These are phyloP conservation scores for Lithobates sylvaticus DNA, from an alignment of 2,797 vertebrate genomes.

Conservation along the genomic window DNA sequence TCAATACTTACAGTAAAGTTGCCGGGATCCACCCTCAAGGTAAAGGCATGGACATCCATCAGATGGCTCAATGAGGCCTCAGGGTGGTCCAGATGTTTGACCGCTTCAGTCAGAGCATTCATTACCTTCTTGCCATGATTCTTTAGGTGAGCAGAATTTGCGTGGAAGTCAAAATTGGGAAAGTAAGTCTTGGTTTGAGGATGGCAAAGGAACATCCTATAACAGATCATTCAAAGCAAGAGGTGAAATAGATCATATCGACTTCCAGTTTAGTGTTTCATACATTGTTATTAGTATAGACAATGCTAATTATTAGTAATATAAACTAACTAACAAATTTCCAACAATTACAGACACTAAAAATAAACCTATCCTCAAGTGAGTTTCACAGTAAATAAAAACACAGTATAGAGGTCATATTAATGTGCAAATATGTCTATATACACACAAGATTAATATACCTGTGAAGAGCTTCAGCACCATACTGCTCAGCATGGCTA, in stretches of 20 bases:
- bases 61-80: rapidly evolving
- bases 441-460: constrained; percentile 59
- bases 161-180: constrained; percentile 78
- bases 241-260: neutral
- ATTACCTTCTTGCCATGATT: constrained; percentile 77
- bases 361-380: neutral
- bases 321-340: neutral
- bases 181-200: constrained; percentile 89
- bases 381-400: no score
- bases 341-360: neutral
- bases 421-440: neutral
- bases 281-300: neutral
- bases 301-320: neutral
- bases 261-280: neutral
- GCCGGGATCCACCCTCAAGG: neutral
- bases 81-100: constrained; percentile 77
- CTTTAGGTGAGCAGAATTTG: constrained; percentile 72
- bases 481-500: constrained; percentile 54
- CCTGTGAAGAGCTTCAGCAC: constrained; percentile 78
- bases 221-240: neutral
- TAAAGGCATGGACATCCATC: neutral
- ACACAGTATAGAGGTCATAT: neutral
- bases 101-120: constrained; percentile 68
- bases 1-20: neutral
- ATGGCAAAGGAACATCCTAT: constrained; percentile 77